Percentiles rank a stretch among this genome's conserved stretches.
These are phyloP conservation scores for Drosophila virilis DNA, from an alignment of 1,140 invertebrate genomes.

Conservation along the genomic window DNA sequence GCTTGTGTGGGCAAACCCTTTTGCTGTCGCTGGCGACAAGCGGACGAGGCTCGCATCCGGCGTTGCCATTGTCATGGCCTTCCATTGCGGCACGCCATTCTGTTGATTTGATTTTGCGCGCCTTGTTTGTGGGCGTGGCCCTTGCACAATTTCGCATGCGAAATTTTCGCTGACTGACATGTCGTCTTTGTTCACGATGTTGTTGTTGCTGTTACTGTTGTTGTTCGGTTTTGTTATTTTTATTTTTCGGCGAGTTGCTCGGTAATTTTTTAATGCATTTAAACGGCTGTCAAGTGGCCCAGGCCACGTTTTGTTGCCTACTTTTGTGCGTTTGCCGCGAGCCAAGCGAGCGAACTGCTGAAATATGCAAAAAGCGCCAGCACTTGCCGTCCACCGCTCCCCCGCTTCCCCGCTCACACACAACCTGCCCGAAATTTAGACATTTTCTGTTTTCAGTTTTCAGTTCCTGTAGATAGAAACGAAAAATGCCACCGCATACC, in stretches of 20 bases:
- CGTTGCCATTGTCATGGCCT: conserved; percentile 40
- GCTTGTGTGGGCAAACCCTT: conserved; percentile 51
- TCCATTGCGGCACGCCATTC: conserved; percentile 56
- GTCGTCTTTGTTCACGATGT: conserved; percentile 15
- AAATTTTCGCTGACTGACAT: conserved; percentile 64
- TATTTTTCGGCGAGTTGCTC: conserved; percentile 38
- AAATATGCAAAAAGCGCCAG: conserved; percentile 58
- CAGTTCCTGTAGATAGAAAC: background rate
- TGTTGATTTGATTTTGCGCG: conserved; percentile 60
- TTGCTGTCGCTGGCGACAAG: conserved; percentile 50
- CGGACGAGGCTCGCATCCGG: conserved; percentile 29
- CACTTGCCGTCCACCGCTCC: conserved; percentile 30
- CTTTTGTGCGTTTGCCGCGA: conserved; percentile 42
- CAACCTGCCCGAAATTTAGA: conserved; percentile 58
- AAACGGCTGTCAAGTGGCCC: conserved; percentile 77
- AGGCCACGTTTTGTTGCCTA: conserved; percentile 18
- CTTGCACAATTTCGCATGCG: conserved; percentile 65
- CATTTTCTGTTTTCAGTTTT: conserved; percentile 49
- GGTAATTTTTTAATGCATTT: conserved; percentile 79
- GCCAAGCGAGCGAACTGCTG: conserved; percentile 35
- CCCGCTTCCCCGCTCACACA: background rate
- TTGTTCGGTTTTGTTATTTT: conserved; percentile 25
- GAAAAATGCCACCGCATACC: conserved; percentile 47
- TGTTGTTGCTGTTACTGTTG: background rate
- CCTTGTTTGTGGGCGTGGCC: conserved; percentile 59